Evolutionary conservation across 1,140 invertebrate species (phyloP), one percentile per base, ranked within the genome.

Genomic region (Lepidurus packardi): DNA sequence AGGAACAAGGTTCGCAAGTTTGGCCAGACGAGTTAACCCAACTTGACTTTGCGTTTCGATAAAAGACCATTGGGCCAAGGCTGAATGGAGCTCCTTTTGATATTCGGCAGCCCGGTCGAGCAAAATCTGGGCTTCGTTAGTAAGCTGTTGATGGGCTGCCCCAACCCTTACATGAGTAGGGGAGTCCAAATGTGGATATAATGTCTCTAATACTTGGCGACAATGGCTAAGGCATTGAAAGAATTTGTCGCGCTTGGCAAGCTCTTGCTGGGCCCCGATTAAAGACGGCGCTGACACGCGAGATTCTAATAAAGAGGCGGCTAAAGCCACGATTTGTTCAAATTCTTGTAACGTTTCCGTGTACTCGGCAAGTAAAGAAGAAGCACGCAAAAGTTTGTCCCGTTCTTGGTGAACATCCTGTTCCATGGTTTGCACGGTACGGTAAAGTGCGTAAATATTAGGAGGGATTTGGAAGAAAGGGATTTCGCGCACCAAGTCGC

Each of bases 221-320:
- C 93, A 95, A 79, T 94, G 92, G 82, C 92, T 94, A 10, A 96
- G 84, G 81, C 94, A 94, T 0, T 93, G 91, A 82, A 95, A 95
- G 85, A 95, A 94, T 82, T 93, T 94, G 73, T 93, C 88, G 82
- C 94, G 92, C 82, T 93, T 95, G 81, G 94, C 92, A 85, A 95
- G 92, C 86, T 94, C 93, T 82, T 94, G 92, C 77, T 93, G 91
- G 10, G 95, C 84, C 81, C 94, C 91, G 81, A 91, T 89, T 77
- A 93, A 85, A 81, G 90, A 90, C 53, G 87, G 89, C 1, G 93
- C 92, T 1, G 89, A 89, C 43, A 94, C 90, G 21, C 91, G 90
- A 81, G 89, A 90, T 73, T 92, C 90, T 4, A 94, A 85, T 42
- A 94, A 84, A 74, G 90, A 90, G 83, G 94, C 91, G 4, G 93